Evolutionary conservation across 1,140 invertebrate genomes (phyloP).

Genomic region (Drosophila watanabei): DNA sequence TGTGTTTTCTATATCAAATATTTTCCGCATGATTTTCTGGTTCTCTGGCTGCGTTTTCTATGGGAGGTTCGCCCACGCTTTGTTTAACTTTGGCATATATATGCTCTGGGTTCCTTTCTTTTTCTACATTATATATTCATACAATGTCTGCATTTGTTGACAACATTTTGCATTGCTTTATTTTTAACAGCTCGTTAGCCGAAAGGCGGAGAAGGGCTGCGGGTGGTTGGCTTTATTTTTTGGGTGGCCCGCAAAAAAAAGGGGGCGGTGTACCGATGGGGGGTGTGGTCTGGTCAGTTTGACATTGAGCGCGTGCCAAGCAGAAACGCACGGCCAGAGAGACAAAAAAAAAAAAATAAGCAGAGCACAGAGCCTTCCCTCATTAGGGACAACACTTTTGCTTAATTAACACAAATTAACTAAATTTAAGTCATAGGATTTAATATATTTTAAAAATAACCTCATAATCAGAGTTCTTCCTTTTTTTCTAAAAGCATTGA

Average conservation of each 20-base stretch:
- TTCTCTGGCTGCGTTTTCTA: constrained; percentile 24
- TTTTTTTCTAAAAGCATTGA: background rate
- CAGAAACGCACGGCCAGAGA: constrained; percentile 41
- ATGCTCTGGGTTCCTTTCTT: constrained; percentile 29
- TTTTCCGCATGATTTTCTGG: constrained; percentile 35
- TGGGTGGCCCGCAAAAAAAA: constrained; percentile 8
- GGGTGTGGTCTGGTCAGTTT: constrained; percentile 23
- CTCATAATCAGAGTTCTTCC: no score
- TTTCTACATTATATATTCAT: constrained; percentile 47
- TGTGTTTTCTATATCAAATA: constrained; percentile 22
- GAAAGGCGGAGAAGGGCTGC: constrained; percentile 26
- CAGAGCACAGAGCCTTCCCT: constrained; percentile 27
- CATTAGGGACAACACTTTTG: constrained; percentile 53
- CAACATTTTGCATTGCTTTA: constrained; percentile 64
- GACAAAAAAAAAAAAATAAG: background rate
- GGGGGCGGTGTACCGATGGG: constrained; percentile 23
- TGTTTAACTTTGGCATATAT: constrained; percentile 47
- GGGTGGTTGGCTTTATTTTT: constrained; percentile 4
- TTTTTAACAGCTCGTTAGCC: constrained; percentile 69
- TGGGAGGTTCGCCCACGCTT: constrained; percentile 37
- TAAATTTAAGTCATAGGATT: background rate
- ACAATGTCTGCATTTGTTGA: constrained; percentile 59
- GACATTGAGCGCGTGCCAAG: constrained; percentile 70
- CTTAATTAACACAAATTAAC: constrained; percentile 44
- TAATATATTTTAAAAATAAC: background rate